Evolutionary conservation across 2,888 invertebrate genomes (phyloP), one percentile per base, ranked within the genome.

Genomic region (Epinotia demarniana): DNA sequence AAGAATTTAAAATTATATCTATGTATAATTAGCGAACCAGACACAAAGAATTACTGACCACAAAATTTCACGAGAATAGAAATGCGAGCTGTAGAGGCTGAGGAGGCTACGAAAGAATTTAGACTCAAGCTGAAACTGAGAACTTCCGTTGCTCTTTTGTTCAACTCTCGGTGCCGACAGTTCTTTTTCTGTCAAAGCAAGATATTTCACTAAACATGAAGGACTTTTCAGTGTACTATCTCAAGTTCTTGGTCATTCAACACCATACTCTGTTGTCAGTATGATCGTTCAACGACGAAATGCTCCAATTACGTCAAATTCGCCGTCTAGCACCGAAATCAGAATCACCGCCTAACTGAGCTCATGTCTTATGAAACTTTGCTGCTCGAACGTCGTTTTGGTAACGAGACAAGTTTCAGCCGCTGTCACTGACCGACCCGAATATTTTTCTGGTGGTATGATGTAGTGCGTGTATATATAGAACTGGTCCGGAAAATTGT

Each of bases 401-500:
- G 12, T n/a, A 23, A n/a, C 11, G 23, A 11, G 13, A 12, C n/a
- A 77, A 78, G 83, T 82, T 83, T 84, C 80, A 80, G 79, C 79
- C 80, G 83, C 87, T 90, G 91, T 90, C 91, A 90, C 88, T 91
- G 90, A 91, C 92, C 90, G 90, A 86, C 92, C 92, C 84, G 89
- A 86, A 90, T 92, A 86, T 87, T 88, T 70, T 86, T 83, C 83
- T 83, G 80, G 82, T 81, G 81, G 85, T 85, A 87, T 90, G 89
- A 89, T 90, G 87, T 87, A 86, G 86, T 82, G 83, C 84, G 85
- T 78, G 84, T 88, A 90, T 90, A 89, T 91, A 90, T 91, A 86
- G 87, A 90, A 83, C 86, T 84, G 84, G 84, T 79, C 85, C 85
- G 87, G 83, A 85, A 70, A 86, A 83, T 81, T 83, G 84, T 85